Evolutionary conservation across 2,113 vertebrate species (phyloP).

Genomic region (Acanthisitta chloris): DNA sequence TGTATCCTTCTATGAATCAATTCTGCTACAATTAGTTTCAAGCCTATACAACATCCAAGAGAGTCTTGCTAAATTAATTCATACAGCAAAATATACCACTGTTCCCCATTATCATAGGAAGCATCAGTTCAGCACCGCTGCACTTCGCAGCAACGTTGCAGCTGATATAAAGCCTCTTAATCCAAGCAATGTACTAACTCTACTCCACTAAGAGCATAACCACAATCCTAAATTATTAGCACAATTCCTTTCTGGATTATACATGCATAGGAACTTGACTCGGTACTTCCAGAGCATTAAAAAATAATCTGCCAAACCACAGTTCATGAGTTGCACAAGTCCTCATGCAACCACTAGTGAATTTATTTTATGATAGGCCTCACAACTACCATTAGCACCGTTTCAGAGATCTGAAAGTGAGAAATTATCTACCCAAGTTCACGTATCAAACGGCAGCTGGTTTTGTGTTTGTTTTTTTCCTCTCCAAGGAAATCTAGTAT

Average conservation of each 20-base stretch:
- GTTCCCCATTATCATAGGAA: background rate
- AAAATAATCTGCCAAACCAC: too few species aligned
- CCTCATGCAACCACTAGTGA: background rate
- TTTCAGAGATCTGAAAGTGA: background rate
- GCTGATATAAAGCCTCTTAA: background rate
- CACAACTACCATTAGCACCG: background rate
- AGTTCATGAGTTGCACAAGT: background rate
- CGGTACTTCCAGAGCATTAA: rapidly evolving
- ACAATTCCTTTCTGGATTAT: rapidly evolving
- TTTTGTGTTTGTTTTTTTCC: background rate
- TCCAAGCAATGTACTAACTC: background rate
- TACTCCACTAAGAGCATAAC: background rate
- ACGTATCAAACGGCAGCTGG: rapidly evolving
- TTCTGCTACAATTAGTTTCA: background rate
- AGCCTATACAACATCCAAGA: background rate
- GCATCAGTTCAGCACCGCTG: background rate
- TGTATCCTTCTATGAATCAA: background rate
- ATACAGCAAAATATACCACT: background rate
- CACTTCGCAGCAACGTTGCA: background rate
- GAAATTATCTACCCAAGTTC: background rate
- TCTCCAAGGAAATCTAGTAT: background rate
- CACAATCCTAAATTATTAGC: background rate
- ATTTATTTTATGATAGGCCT: background rate
- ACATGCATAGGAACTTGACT: rapidly evolving
- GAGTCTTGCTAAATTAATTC: background rate